Evolutionary conservation across 2,113 vertebrate genomes (phyloP).

Genomic region (Archocentrus centrarchus): DNA sequence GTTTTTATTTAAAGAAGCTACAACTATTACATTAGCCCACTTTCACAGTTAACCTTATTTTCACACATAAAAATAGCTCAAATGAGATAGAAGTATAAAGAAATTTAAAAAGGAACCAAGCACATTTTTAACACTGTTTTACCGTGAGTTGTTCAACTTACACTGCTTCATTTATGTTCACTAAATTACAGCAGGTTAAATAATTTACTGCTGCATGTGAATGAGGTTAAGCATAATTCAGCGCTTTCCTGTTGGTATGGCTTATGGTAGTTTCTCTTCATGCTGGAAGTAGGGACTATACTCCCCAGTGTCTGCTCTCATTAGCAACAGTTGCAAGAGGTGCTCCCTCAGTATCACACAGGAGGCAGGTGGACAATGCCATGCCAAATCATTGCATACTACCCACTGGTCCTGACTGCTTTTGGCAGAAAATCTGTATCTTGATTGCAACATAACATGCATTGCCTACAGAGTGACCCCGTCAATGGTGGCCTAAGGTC

Average conservation of each 20-base stretch:
- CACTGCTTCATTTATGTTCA: background rate
- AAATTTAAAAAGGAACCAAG: background rate
- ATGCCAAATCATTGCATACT: background rate
- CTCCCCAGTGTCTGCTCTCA: background rate
- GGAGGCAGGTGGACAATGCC: background rate
- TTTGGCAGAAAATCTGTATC: background rate
- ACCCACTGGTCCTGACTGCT: background rate
- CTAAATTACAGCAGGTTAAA: background rate
- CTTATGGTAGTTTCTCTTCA: background rate
- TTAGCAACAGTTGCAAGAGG: slow-evolving; percentile 3
- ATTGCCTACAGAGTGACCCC: background rate
- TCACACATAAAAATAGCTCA: background rate
- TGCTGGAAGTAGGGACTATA: background rate
- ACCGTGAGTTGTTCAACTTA: background rate
- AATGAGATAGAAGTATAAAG: background rate
- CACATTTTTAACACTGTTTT: background rate
- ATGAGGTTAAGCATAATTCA: background rate
- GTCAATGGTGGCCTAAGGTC: background rate
- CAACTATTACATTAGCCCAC: background rate
- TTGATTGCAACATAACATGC: background rate
- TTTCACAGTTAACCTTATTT: background rate
- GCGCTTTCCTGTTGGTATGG: background rate
- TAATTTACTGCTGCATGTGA: background rate
- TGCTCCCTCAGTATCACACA: background rate
- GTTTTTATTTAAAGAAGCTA: background rate